A percentile compares a stretch with the other conserved stretches of the same genome.
Evolutionary conservation across 2,797 vertebrate species (phyloP).

Genomic region (Alosa sapidissima): DNA sequence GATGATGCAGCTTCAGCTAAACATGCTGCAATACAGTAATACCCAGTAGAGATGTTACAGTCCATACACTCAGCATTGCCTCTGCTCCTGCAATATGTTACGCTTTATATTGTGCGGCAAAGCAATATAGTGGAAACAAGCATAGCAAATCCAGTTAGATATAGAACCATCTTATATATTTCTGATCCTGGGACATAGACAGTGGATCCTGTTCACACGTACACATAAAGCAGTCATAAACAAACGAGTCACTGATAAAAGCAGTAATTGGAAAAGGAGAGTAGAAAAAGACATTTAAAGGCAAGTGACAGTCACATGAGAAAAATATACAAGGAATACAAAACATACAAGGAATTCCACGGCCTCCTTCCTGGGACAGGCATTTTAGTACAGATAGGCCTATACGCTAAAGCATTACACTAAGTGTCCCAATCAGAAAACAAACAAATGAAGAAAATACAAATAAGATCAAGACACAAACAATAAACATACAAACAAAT

Average conservation of each 20-base stretch:
- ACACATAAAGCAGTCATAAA: background rate
- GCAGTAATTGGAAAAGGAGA: background rate
- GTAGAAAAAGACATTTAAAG: background rate
- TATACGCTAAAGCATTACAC: background rate
- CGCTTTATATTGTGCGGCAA: background rate
- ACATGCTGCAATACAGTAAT: constrained; percentile 15
- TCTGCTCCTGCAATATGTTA: background rate
- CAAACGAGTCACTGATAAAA: background rate
- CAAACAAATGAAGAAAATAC: background rate
- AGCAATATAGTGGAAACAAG: background rate
- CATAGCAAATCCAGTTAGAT: background rate
- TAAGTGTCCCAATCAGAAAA: constrained; percentile 4
- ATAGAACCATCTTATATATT: background rate
- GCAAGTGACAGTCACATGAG: background rate
- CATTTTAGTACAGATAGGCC: background rate
- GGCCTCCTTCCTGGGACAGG: background rate
- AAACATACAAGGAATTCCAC: background rate
- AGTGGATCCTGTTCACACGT: background rate
- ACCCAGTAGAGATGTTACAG: background rate
- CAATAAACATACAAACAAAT: background rate
- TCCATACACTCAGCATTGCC: background rate
- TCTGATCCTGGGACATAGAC: constrained; percentile 9
- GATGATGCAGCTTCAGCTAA: background rate
- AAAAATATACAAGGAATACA: background rate
- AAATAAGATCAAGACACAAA: background rate